Percentiles rank a stretch among this genome's conserved stretches.
Conservation (phyloP, 2,797 vertebrate species). For the Propithecus perrieri region DNA sequence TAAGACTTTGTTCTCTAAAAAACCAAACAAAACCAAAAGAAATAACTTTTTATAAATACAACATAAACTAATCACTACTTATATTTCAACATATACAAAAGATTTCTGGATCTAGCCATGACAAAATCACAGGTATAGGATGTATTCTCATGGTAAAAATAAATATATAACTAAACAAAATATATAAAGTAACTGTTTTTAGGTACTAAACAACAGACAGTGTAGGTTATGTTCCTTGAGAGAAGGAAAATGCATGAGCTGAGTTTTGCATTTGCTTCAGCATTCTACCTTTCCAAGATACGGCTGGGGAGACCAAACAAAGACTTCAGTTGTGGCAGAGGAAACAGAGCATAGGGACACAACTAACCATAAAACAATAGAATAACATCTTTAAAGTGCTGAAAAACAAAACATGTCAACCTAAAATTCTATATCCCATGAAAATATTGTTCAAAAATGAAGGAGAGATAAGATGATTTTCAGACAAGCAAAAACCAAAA, state of each 20-base stretch:
- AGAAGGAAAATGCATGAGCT: not conserved
- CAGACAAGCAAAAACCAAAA: not conserved
- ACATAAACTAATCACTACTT: not conserved
- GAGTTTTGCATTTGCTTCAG: not conserved
- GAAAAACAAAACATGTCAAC: not conserved
- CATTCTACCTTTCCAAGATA: not conserved
- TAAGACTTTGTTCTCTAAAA: not conserved
- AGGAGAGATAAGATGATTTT: not conserved
- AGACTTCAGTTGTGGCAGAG: not conserved
- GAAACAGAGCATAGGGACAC: not conserved
- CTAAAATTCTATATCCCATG: not conserved
- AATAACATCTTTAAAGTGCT: not conserved
- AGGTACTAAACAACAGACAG: not conserved
- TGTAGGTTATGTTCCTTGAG: not conserved
- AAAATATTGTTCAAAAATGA: slow-evolving; percentile 29
- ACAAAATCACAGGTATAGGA: not conserved
- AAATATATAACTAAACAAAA: not conserved
- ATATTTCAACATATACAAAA: not conserved
- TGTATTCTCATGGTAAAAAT: not conserved
- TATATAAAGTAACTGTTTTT: not conserved
- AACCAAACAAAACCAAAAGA: not conserved
- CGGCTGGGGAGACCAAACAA: not conserved
- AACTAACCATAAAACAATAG: not conserved
- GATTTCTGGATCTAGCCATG: not conserved
- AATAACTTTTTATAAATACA: not conserved